Percentiles rank a stretch among this genome's conserved stretches.
phyloP scores from a whole-genome alignment of 2,888 invertebrate species.

The Sericinus montela region DNA sequence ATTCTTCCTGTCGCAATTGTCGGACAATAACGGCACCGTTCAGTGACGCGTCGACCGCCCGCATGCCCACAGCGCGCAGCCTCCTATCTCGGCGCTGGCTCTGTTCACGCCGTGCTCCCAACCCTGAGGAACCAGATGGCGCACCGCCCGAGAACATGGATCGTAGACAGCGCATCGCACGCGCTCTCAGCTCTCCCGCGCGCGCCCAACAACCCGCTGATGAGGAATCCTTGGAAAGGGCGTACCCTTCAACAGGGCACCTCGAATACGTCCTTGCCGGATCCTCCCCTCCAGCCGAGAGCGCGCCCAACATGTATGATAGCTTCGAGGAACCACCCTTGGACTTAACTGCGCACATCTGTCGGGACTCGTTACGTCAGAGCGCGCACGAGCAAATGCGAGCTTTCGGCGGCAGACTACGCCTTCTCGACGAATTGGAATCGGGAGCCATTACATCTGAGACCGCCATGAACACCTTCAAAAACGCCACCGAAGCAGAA shows the following conservation, averaged over 20 bases:
- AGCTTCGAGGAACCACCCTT: constrained; percentile 87
- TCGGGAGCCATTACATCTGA: constrained; percentile 81
- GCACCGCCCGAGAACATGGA: constrained; percentile 45
- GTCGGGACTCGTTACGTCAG: constrained; percentile 85
- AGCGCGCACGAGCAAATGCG: constrained; percentile 87
- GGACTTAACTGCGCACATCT: constrained; percentile 85
- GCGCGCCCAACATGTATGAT: constrained; percentile 89
- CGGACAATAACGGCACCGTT: constrained; percentile 55
- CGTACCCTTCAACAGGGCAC: constrained; percentile 82
- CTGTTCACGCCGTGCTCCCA: constrained; percentile 50
- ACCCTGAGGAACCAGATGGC: constrained; percentile 48
- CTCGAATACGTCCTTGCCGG: constrained; percentile 89
- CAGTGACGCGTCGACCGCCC: constrained; percentile 47
- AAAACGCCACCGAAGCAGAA: constrained; percentile 81
- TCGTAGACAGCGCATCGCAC: constrained; percentile 47
- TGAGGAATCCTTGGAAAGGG: constrained; percentile 81
- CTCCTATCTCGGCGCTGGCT: constrained; percentile 62
- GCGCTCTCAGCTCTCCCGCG: constrained; percentile 43
- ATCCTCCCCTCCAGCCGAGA: constrained; percentile 88
- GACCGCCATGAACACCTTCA: constrained; percentile 71
- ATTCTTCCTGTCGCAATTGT: constrained; percentile 51
- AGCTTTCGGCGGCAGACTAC: constrained; percentile 82
- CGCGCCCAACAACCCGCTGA: constrained; percentile 45
- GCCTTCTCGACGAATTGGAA: constrained; percentile 87
- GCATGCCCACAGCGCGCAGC: constrained; percentile 66